These are phyloP conservation scores for Tetropium fuscum DNA, from an alignment of 2,888 invertebrate species.

Conservation along the genomic window DNA sequence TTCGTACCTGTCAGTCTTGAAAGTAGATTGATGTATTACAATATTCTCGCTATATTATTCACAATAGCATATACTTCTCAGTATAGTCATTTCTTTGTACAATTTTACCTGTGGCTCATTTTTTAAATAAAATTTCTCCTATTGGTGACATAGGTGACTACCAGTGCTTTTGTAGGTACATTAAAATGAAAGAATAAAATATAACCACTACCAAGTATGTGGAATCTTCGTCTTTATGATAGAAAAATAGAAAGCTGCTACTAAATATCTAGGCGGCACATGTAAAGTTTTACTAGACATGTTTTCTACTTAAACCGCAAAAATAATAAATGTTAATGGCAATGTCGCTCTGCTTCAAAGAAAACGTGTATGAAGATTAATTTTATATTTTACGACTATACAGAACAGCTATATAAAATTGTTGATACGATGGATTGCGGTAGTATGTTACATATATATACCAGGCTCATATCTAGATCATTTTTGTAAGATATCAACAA, in stretches of 20 bases:
- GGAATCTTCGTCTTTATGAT: no score
- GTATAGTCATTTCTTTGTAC: neutral
- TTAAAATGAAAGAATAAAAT: no score
- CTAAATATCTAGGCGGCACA: neutral
- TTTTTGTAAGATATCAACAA: no score
- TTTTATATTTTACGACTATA: slow-evolving; percentile 9
- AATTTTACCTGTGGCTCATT: neutral
- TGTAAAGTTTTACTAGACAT: neutral
- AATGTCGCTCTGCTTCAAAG: slow-evolving; percentile 13
- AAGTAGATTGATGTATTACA: no score
- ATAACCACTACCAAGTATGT: no score
- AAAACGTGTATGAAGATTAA: slow-evolving; percentile 7
- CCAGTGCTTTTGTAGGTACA: no score
- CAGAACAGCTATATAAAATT: slow-evolving; percentile 6
- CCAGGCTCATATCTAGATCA: no score
- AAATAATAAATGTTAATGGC: slow-evolving; percentile 8
- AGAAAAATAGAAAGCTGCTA: neutral
- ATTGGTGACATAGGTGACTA: neutral
- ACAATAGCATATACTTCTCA: neutral
- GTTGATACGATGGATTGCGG: slow-evolving; percentile 7
- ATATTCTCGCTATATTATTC: no score
- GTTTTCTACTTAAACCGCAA: neutral
- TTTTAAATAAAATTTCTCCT: neutral
- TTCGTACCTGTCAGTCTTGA: no score
- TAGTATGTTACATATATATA: no score